phyloP scores from a whole-genome alignment of 2,113 vertebrate species.

The Kryptolebias marmoratus region DNA sequence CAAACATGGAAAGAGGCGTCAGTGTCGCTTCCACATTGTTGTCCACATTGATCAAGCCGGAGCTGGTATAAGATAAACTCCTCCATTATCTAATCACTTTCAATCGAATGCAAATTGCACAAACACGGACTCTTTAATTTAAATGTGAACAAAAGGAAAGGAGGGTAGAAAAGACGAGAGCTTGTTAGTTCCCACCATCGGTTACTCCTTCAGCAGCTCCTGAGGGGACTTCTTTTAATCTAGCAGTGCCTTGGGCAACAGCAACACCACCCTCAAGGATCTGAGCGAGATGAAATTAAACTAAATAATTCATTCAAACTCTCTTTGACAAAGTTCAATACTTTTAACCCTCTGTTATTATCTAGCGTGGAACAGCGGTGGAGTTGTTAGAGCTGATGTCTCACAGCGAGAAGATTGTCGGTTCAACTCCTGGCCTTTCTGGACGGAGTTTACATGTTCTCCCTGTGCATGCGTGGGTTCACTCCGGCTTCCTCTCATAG shows the following conservation, averaged over 20 bases:
- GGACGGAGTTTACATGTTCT: too few species aligned
- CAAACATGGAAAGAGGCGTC: constrained; percentile 33
- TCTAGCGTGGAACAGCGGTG: background rate
- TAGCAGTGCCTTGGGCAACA: constrained; percentile 50
- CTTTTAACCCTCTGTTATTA: background rate
- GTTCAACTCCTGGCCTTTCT: too few species aligned
- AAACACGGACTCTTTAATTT: constrained; percentile 63
- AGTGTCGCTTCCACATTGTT: constrained; percentile 7
- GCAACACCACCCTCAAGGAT: constrained; percentile 37
- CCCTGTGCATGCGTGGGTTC: too few species aligned
- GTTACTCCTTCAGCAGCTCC: constrained; percentile 52
- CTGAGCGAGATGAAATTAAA: constrained; percentile 40
- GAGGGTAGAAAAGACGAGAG: constrained; percentile 50
- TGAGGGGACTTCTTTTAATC: constrained; percentile 65
- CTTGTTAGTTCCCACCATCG: constrained; percentile 60
- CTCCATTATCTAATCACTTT: constrained; percentile 53
- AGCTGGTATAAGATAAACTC: background rate
- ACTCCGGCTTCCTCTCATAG: too few species aligned
- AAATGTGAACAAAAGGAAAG: constrained; percentile 59
- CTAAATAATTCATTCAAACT: constrained; percentile 60
- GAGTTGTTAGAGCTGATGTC: too few species aligned
- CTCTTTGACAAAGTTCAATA: constrained; percentile 51
- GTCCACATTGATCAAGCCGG: constrained; percentile 31
- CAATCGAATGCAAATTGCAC: constrained; percentile 70
- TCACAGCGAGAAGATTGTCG: too few species aligned